Evolutionary conservation across 1,140 invertebrate species (phyloP), one percentile per base, ranked within the genome.

Genomic region (Drosophila hydei): DNA sequence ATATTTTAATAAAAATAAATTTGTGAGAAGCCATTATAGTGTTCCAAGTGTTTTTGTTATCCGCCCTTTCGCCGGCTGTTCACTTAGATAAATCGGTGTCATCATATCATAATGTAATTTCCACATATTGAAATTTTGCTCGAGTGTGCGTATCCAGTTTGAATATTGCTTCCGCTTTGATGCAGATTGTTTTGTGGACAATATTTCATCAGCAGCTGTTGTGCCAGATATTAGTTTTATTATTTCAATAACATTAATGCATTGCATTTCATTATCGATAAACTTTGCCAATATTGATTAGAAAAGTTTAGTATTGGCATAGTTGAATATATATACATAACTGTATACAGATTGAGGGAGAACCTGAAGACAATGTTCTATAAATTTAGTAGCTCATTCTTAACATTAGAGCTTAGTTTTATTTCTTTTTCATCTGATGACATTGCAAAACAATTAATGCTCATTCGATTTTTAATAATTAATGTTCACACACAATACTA

Each of bases 91-190:
- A 90, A 90, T 90, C 78, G 89, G 75, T 89, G 89, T 77, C 89
- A 90, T 90, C 89, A 90, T 67, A 90, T 90, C 89, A 90, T 87
- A 90, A 85, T 89, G 84, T 90, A 77, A 90, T 90, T 90, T 90
- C 79, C 63, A 80, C 81, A 90, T 90, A 90, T 90, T 90, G 87
- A 90, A 90, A 90, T 88, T 88, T 83, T 50, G 48, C 47, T 58
- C 45, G 58, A 40, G 40, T 19, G 19, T 42, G 19, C 30, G 71
- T 70, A 30, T 59, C 18, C 48, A 27, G 52, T 47, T 48, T 33
- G 70, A 68, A 62, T 51, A 62, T 62, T 62, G 23, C 45, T 21
- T 36, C 18, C 52, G 21, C 9, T 23, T 42, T 19, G 61, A 69
- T 56, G 45, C 81, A 85, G 69, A 80, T 87, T 76, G 83, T 78